Conservation (phyloP, 2,113 vertebrate species). For the Pangasianodon gigas region DNA sequence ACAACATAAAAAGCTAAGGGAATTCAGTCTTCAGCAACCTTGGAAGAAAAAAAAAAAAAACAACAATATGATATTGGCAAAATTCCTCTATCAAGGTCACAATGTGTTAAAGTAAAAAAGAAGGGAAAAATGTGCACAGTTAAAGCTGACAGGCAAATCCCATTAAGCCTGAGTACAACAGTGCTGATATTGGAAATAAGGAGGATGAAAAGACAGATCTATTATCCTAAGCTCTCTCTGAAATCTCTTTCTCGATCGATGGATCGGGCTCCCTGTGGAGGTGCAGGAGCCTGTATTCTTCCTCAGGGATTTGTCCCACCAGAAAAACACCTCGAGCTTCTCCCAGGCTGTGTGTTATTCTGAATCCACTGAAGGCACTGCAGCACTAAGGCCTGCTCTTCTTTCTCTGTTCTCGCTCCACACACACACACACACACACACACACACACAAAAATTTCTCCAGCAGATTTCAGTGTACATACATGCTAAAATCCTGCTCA, state of each 20-base stretch:
- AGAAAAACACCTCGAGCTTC: conserved; percentile 71
- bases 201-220: conserved; percentile 62
- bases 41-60: conserved; percentile 16
- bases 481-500: neutral
- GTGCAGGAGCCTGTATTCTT: conserved; percentile 61
- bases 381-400: conserved; percentile 65
- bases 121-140: conserved; percentile 38
- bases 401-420: conserved; percentile 32
- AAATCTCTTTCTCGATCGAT: conserved; percentile 63
- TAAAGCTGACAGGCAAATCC: conserved; percentile 63
- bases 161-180: conserved; percentile 61
- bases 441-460: conserved; percentile 26
- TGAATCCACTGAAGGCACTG: conserved; percentile 64
- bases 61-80: neutral
- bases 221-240: conserved; percentile 68
- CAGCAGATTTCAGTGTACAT: neutral
- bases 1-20: neutral
- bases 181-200: conserved; percentile 62
- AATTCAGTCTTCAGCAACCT: conserved; percentile 28
- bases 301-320: conserved; percentile 67
- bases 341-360: conserved; percentile 68
- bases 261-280: conserved; percentile 67
- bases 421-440: conserved; percentile 26
- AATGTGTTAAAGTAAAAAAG: conserved; percentile 10
- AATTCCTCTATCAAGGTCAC: conserved; percentile 30